Evolutionary conservation across 2,888 invertebrate species (phyloP).

Genomic region (Aleiodes alternator): DNA sequence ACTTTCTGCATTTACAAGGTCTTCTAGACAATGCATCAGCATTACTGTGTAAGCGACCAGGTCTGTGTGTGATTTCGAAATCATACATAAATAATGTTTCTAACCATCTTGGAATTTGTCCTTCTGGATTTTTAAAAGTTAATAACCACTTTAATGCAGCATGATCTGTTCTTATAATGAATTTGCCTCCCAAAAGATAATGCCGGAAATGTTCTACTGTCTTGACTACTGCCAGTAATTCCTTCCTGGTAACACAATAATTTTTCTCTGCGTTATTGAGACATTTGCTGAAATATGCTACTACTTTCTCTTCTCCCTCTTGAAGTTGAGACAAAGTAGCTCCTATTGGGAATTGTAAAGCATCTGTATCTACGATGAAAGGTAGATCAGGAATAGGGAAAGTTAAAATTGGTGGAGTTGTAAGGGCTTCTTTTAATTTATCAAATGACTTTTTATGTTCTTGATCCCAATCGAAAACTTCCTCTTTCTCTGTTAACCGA

Average conservation of each 20-base stretch:
- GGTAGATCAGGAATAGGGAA: too few species aligned
- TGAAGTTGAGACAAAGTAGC: slow-evolving; percentile 50
- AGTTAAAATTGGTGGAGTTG: not conserved
- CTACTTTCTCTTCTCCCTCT: slow-evolving; percentile 54
- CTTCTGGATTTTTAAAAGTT: slow-evolving; percentile 35
- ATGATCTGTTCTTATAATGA: slow-evolving; percentile 64
- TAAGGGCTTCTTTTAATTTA: not conserved
- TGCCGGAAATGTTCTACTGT: slow-evolving; percentile 60
- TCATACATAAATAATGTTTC: too few species aligned
- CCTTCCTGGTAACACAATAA: not conserved
- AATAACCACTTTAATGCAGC: slow-evolving; percentile 64
- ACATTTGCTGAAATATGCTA: slow-evolving; percentile 56
- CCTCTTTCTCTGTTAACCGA: not conserved
- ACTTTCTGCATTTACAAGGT: slow-evolving; percentile 51
- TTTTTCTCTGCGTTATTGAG: not conserved
- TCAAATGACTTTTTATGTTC: not conserved
- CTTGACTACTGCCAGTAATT: not conserved
- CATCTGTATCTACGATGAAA: slow-evolving; percentile 43
- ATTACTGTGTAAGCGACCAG: too few species aligned
- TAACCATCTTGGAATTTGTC: too few species aligned
- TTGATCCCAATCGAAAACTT: not conserved
- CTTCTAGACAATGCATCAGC: slow-evolving; percentile 57
- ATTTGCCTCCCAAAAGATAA: slow-evolving; percentile 63
- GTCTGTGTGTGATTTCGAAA: too few species aligned
- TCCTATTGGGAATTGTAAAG: slow-evolving; percentile 46